These are phyloP conservation scores for Heliornis fulica DNA, from an alignment of 2,113 vertebrate genomes.

Conservation along the genomic window DNA sequence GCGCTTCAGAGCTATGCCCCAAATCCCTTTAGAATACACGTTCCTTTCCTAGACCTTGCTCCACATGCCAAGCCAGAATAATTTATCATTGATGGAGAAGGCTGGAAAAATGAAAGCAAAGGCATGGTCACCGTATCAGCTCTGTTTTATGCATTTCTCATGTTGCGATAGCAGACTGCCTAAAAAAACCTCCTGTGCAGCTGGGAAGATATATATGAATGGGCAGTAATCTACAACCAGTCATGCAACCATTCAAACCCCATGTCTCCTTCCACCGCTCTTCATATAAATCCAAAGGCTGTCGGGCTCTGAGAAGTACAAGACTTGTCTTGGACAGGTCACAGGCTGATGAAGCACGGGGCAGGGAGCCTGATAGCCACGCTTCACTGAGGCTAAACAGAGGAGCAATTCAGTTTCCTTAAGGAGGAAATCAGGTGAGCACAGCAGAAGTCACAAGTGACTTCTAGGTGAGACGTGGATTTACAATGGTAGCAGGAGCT, in stretches of 20 bases:
- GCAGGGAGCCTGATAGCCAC: neutral
- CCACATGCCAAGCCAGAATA: neutral
- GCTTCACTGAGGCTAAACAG: neutral
- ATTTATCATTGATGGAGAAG: neutral
- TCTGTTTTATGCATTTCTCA: accelerated
- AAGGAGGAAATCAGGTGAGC: neutral
- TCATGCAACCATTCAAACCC: neutral
- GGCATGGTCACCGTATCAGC: neutral
- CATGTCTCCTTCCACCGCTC: neutral
- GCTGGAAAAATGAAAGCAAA: neutral
- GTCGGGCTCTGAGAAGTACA: neutral
- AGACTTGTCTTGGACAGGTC: accelerated
- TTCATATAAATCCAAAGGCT: neutral
- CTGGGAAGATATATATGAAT: neutral
- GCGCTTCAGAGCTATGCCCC: neutral
- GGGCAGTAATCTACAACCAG: neutral
- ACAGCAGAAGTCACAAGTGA: neutral
- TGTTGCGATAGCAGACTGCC: neutral
- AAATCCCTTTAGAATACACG: neutral
- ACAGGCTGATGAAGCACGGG: neutral
- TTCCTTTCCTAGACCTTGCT: neutral
- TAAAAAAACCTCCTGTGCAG: neutral
- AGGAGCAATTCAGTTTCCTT: neutral
- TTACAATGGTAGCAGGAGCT: neutral
- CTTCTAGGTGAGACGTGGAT: neutral